Base-by-base conservation (phyloP, 2,888 invertebrate species). In the Tinea pellionella region DNA sequence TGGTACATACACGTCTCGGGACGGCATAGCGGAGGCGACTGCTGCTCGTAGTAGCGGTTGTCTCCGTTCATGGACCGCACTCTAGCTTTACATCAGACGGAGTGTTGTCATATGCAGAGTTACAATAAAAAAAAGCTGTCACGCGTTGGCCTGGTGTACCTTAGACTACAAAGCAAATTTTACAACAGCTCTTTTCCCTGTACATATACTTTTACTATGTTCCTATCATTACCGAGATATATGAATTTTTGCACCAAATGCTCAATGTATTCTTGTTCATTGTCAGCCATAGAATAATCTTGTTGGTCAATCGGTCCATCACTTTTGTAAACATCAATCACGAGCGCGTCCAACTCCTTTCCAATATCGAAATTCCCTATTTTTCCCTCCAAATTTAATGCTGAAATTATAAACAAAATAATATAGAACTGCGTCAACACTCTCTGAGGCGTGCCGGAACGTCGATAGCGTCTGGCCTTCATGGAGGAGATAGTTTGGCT, bases 331-430 rank as follows among this genome's bases (percentile, higher is more conserved):
- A 92, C 85, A 68, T 96, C 93, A 30, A 97, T 81, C 0, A 96
- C 67, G 0, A 97, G 79, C 0, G 96, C 96, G 84, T 97, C 97
- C 68, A 97, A 96, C 61, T 94, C 91, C 75, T 97, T 96, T 16
- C 94, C 95, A 4, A 90, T 75, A 65, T 89, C 84, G 68, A 97
- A 95, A 78, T 92, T 96, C 13, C 97, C 97, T 59, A 94, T 91
- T 68, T 90, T 84, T 47, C 92, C 75, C n/a, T 92, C 92, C 64
- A 96, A 71, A 1, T 90, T 89, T 43, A 97, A 82, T 19, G 94
- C 96, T 93, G 88, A 60, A 86, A 80, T 24, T 56, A 62, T 61
- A 63, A 63, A 61, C 61, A 30, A 30, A 30, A 30, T 30, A n/a
- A n/a, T n/a, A n/a, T n/a, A n/a, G n/a, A n/a, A n/a, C n/a, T n/a